Conservation (phyloP, 2,113 vertebrate genomes). For the Isichthys henryi region DNA sequence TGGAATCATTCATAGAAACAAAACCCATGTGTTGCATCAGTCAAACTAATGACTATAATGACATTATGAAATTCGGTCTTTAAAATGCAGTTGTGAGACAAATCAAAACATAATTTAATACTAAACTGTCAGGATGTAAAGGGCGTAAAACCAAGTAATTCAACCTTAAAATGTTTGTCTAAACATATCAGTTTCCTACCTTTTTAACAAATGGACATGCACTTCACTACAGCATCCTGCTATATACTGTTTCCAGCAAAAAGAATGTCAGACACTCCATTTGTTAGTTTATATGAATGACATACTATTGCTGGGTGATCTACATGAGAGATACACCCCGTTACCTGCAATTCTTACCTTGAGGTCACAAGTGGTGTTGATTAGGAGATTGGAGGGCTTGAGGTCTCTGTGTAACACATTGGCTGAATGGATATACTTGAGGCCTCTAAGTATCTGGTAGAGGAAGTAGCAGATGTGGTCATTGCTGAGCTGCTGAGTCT, state of each 20-base stretch:
- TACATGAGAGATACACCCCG: background rate
- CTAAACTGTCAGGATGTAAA: background rate
- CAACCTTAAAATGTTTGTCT: background rate
- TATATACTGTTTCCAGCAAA: background rate
- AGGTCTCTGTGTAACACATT: conserved; percentile 82
- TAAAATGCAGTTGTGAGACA: background rate
- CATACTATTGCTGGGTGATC: background rate
- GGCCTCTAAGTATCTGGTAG: conserved; percentile 81
- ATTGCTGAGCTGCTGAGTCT: conserved; percentile 80
- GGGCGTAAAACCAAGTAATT: background rate
- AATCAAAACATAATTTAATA: background rate
- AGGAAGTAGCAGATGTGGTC: conserved; percentile 86
- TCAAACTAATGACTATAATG: background rate
- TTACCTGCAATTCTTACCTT: conserved; percentile 55
- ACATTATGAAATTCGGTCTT: background rate
- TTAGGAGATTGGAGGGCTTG: conserved; percentile 84
- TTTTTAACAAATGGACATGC: background rate
- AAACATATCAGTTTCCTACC: background rate
- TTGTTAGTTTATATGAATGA: background rate
- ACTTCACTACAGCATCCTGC: background rate
- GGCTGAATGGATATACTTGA: conserved; percentile 85
- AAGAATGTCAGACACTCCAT: background rate
- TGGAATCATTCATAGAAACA: background rate
- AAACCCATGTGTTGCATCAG: background rate
- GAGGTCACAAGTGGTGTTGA: conserved; percentile 86